Evolutionary conservation across 23 tunicate species (phyloP), one percentile per base, ranked within the genome.

Genomic region (Pegea sp.): DNA sequence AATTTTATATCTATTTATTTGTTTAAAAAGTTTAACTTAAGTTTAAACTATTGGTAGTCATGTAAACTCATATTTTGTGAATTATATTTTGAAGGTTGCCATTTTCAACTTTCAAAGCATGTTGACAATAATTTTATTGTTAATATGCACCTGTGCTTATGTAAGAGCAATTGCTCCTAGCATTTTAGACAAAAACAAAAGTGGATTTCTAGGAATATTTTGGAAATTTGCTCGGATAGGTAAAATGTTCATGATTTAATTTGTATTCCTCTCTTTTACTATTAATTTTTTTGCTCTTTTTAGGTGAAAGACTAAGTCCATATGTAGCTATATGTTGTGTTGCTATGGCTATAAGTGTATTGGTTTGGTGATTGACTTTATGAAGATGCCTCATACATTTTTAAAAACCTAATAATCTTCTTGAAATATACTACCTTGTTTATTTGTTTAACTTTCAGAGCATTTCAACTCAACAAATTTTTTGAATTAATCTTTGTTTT

Each of bases 181-280:
- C 49, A 28, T 91, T 24, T 63, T 91, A 16, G 99, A 91, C 66
- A 69, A 61, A 44, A 78, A 91, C 69, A 91, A 91, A 38, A 71
- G 74, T 29, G 99, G 99, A 27, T 61, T 91, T 31, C 59, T 91
- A 27, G 93, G 93, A 53, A 78, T 91, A 38, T 91, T 91, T 60
- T 91, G 99, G 99, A 91, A 91, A 67, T 78, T 91, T 72, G 92
- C 99, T 11, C 64, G 99, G 44, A 74, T 91, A 3, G 99, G 95
- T 69, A 49, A 38, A 38, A 38, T 38, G 11, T 38, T 38, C 16
- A 38, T 38, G 46, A 38, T 38, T 38, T 38, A 38, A 38, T 38
- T 38, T 16, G 16, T 8, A 11, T 8, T 38, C 16, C 16, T 38
- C 46, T n/a, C n/a, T n/a, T n/a, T n/a, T n/a, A n/a, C n/a, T n/a